These are phyloP conservation scores for Microtus ochrogaster DNA, from an alignment of 2,113 vertebrate genomes.

Conservation along the genomic window DNA sequence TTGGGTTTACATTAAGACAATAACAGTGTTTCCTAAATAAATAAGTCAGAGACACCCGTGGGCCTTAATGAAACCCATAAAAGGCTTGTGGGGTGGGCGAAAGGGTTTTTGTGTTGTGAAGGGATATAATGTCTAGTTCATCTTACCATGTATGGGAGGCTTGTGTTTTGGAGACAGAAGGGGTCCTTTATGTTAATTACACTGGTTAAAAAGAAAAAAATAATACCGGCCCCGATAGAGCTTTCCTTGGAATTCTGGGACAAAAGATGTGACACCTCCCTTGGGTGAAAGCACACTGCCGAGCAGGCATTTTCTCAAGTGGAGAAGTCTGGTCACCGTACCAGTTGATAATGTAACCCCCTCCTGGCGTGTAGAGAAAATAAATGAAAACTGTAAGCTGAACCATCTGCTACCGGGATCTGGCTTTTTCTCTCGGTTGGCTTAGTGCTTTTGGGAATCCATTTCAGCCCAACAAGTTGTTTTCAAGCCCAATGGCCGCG, in stretches of 20 bases:
- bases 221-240: conserved; percentile 34
- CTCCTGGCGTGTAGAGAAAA: conserved; percentile 71
- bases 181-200: conserved; percentile 75
- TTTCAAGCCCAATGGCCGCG: neutral
- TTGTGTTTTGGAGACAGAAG: conserved; percentile 66
- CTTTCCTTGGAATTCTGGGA: conserved; percentile 59
- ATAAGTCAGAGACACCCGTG: conserved; percentile 76
- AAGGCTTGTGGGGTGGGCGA: conserved; percentile 63
- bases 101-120: conserved; percentile 70
- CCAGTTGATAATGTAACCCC: conserved; percentile 54
- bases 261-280: conserved; percentile 73
- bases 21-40: conserved; percentile 86
- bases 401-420: conserved; percentile 71
- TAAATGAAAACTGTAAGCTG: conserved; percentile 74
- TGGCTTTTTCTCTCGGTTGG: conserved; percentile 47
- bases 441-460: conserved; percentile 61
- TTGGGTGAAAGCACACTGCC: conserved; percentile 70
- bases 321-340: conserved; percentile 60
- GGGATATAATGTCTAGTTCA: conserved; percentile 72
- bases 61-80: conserved; percentile 74
- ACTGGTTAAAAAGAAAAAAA: conserved; percentile 62
- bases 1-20: conserved; percentile 88
- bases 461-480: neutral
- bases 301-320: conserved; percentile 72
- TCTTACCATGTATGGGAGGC: conserved; percentile 63